Evolutionary conservation across 2,888 invertebrate genomes (phyloP), one percentile per base, ranked within the genome.

Genomic region (Hyppa rectilinea): DNA sequence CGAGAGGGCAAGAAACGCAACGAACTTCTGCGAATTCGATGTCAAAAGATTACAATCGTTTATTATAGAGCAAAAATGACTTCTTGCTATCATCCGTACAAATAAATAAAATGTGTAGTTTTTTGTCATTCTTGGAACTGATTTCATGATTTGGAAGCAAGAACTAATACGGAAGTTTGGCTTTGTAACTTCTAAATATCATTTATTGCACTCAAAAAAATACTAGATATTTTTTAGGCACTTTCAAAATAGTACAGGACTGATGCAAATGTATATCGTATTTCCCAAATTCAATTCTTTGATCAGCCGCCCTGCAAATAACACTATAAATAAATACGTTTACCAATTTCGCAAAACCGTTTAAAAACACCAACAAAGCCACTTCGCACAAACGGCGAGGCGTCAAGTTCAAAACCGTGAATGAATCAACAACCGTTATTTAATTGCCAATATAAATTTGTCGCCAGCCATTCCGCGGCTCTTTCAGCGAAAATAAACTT

Each of bases 361-460:
- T 47, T 66, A 43, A 60, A 67, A 79, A 34, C 66, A 63, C 29
- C 60, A 67, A 79, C 40, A 78, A 56, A 64, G 58, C 53, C 56
- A 26, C n/a, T 43, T 5, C 31, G 49, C 29, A 53, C 62, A 49
- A 80, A 69, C 64, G 29, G 1, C 49, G 31, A 36, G 23, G 50
- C 59, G 38, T 65, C 58, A 75, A 62, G 29, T 67, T 59, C 66
- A 69, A 70, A 69, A 53, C 70, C 70, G 72, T 82, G 78, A 67
- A 77, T 77, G 84, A 72, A 79, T 69, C 80, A 64, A 74, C 78
- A 77, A 80, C 81, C 75, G 84, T 78, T 79, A 84, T 75, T 82
- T 82, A 80, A 85, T 85, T 81, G 80, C 62, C 73, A 78, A 78
- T 75, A 81, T 79, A 74, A 85, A 81, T 71, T 79, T 73, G 81